Conservation (phyloP, 2,797 vertebrate species). For the Xiphorhynchus erythropygius region DNA sequence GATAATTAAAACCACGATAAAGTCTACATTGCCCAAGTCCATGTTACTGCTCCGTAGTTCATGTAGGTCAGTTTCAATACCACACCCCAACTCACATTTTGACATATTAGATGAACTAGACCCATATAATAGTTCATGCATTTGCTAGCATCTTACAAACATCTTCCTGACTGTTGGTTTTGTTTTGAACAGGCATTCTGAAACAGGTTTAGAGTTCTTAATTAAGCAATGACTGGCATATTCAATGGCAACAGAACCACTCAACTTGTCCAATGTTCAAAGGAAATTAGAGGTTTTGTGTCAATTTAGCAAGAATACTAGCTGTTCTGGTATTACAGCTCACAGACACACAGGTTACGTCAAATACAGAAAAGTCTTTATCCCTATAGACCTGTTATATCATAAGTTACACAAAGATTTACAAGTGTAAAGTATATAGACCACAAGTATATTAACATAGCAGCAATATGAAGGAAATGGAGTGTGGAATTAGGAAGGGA, state of each 20-base stretch:
- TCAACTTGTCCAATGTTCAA: not conserved
- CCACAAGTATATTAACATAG: not conserved
- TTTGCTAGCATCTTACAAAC: not conserved
- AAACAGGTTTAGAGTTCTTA: not conserved
- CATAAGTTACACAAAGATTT: not conserved
- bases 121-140: not conserved
- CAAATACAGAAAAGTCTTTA: not conserved
- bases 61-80: not conserved
- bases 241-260: not conserved
- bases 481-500: not conserved
- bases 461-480: not conserved
- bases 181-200: not conserved
- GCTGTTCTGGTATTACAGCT: not conserved
- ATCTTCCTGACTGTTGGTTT: not conserved
- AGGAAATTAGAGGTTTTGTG: not conserved
- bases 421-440: not conserved
- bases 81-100: not conserved
- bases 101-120: not conserved
- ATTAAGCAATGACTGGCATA: not conserved
- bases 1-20: not conserved
- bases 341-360: not conserved
- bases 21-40: not conserved
- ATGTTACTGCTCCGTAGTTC: not conserved
- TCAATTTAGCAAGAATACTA: not conserved
- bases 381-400: not conserved